Percentiles rank a stretch among this genome's conserved stretches.
phyloP scores from a whole-genome alignment of 1,140 invertebrate species.

The Procambarus clarkii region DNA sequence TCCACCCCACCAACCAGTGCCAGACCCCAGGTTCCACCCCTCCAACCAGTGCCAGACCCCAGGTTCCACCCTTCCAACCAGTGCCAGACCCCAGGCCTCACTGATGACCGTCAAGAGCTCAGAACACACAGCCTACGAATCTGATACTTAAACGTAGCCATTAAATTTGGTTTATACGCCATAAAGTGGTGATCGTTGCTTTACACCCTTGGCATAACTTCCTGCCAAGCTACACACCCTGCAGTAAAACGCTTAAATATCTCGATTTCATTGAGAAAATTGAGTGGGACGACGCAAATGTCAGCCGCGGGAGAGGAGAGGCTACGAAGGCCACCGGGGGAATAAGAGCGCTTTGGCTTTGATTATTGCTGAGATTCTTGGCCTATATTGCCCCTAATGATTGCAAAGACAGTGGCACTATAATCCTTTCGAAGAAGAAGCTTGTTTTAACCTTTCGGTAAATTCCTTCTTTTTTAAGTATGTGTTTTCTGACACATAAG shows the following conservation, averaged over 20 bases:
- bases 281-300: constrained; percentile 28
- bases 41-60: no score
- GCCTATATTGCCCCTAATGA: neutral
- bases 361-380: neutral
- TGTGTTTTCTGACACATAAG: neutral
- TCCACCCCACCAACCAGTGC: no score
- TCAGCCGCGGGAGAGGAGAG: neutral
- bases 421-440: neutral
- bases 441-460: no score
- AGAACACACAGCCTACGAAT: constrained; percentile 26
- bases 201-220: constrained; percentile 24
- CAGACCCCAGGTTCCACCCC: no score
- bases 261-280: constrained; percentile 10
- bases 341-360: neutral
- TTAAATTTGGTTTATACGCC: constrained; percentile 54
- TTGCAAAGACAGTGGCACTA: neutral
- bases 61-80: no score
- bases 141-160: constrained; percentile 23
- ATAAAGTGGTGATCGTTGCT: constrained; percentile 50
- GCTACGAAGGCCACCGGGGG: neutral
- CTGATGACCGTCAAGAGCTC: neutral
- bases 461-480: neutral
- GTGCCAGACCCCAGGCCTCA: neutral
- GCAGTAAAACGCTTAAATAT: constrained; percentile 17
- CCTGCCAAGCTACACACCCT: neutral